Conservation (phyloP, 1,140 invertebrate species). For the Vanessa atalanta region DNA sequence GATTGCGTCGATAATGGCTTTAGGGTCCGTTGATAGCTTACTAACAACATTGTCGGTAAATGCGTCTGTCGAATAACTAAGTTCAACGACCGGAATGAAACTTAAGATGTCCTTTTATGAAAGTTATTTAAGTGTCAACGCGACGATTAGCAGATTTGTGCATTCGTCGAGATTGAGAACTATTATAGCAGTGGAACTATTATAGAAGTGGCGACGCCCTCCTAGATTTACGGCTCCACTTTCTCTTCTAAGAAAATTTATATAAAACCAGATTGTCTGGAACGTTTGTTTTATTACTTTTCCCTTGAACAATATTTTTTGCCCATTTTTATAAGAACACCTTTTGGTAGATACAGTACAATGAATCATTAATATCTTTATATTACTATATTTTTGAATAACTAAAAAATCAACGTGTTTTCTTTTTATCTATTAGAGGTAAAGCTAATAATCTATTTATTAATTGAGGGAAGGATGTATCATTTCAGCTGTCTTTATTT, state of each 20-base stretch:
- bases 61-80: constrained; percentile 25
- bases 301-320: too few species aligned
- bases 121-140: constrained; percentile 33
- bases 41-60: constrained; percentile 15
- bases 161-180: constrained; percentile 33
- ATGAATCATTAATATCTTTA: too few species aligned
- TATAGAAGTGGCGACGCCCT: constrained; percentile 28
- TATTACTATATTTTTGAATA: too few species aligned
- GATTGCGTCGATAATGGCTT: constrained; percentile 1
- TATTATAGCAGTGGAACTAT: constrained; percentile 29
- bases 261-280: constrained; percentile 7
- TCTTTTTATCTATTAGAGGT: too few species aligned
- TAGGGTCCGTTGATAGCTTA: background rate
- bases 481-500: background rate
- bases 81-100: constrained; percentile 19
- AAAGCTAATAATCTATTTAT: too few species aligned
- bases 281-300: too few species aligned
- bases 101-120: constrained; percentile 27
- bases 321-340: too few species aligned
- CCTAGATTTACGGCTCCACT: constrained; percentile 31
- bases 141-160: constrained; percentile 27
- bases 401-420: too few species aligned
- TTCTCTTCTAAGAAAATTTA: constrained; percentile 31
- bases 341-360: too few species aligned
- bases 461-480: too few species aligned